Base-by-base conservation (phyloP, 2,113 vertebrate species). In the Calyptomena viridis region DNA sequence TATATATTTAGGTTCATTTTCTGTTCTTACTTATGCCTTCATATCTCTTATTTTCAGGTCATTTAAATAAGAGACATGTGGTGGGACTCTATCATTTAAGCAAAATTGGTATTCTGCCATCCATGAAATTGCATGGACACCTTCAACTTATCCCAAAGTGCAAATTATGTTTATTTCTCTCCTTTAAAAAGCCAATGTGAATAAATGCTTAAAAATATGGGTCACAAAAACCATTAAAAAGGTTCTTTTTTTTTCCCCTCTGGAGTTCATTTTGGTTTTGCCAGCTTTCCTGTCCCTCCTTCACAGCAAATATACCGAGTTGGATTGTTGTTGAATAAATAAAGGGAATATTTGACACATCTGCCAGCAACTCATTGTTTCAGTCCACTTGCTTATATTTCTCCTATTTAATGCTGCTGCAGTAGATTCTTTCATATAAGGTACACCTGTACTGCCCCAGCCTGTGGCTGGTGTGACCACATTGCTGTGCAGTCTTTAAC, bases 31-130 rank as follows among this genome's bases (percentile, higher is more conserved):
- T 87, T 97, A 94, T 91, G 90, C 79, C 84, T 86, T 87, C 87
- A 49, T 95, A 96, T 96, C 91, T 96, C 86, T 95, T 95, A 96
- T 96, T 97, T 97, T 96, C 90, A 95, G 95, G 96, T 97, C 85
- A 97, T 97, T 97, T 97, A 96, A 97, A 96, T 97, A 94, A 95
- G 93, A 97, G 94, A 95, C 92, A 94, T 94, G 94, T 95, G 95
- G 90, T 95, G 72, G 84, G 96, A 91, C 90, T 96, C 96, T 96
- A 93, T 97, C 95, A 95, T 95, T 97, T 97, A 96, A 97, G 78
- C 85, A 96, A 97, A 97, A 97, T 97, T 96, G 96, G 90, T 97
- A 94, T 97, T 96, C 96, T 96, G 92, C 94, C 97, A 97, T 97
- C 96, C 96, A 97, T 97, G 96, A 97, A 97, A 97, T 96, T 97